Conservation (phyloP, 2,888 invertebrate genomes). For the Polyploca ridens region DNA sequence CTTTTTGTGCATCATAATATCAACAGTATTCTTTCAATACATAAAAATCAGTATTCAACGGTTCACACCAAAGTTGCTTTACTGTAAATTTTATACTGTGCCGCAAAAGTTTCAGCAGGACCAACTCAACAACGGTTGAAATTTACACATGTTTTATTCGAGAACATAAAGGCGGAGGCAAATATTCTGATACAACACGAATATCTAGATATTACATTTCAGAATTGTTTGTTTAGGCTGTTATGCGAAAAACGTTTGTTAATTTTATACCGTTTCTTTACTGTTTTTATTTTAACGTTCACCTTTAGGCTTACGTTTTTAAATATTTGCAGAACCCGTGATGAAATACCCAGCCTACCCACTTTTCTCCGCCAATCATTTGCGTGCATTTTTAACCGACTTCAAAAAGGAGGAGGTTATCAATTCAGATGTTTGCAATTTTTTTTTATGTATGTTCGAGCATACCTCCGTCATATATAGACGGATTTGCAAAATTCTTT, state of each 20-base stretch:
- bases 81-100: not conserved
- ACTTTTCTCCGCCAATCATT: too few relatives aligned
- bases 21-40: not conserved
- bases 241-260: not conserved
- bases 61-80: not conserved
- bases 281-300: not conserved
- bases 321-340: too few relatives aligned
- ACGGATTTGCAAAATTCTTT: too few relatives aligned
- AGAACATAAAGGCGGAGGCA: not conserved
- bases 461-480: too few relatives aligned
- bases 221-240: conserved; percentile 5
- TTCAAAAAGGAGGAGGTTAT: too few relatives aligned
- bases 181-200: not conserved
- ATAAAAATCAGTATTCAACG: not conserved
- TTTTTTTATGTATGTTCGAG: too few relatives aligned
- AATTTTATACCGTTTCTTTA: not conserved
- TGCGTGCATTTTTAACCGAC: too few relatives aligned
- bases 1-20: too few relatives aligned
- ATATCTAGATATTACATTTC: not conserved
- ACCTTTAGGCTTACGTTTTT: not conserved
- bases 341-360: too few relatives aligned
- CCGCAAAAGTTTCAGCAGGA: not conserved
- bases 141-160: conserved; percentile 2
- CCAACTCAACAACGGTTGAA: conserved; percentile 1
- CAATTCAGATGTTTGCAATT: too few relatives aligned